Conservation (phyloP, 30 jellyfish, hydroid and myxozoan genomes). For the Rhopilema esculentum region DNA sequence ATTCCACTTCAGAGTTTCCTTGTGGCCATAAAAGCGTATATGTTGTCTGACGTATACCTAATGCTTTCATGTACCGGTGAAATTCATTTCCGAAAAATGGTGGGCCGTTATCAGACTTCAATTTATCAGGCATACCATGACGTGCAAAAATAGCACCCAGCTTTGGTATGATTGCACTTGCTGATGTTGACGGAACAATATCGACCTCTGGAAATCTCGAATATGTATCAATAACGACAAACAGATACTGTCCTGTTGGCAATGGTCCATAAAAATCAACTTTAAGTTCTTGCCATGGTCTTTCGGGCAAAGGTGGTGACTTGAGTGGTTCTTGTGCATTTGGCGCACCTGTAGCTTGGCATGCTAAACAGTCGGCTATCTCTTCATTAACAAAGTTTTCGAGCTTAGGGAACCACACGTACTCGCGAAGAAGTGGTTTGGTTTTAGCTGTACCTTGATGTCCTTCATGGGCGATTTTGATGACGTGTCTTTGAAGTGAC, state of each 20-base stretch:
- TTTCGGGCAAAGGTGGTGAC: slow-evolving; percentile 17
- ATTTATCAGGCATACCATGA: slow-evolving; percentile 13
- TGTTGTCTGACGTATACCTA: slow-evolving; percentile 9
- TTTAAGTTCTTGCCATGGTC: slow-evolving; percentile 44
- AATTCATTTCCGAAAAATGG: slow-evolving; percentile 41
- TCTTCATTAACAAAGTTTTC: slow-evolving; percentile 45
- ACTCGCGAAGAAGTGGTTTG: no score
- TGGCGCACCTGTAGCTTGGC: slow-evolving; percentile 54
- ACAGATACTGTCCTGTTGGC: slow-evolving; percentile 45
- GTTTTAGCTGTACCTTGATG: slow-evolving; percentile 69
- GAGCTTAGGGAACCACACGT: no score
- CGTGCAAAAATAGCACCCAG: slow-evolving; percentile 14
- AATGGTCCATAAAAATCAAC: slow-evolving; percentile 55
- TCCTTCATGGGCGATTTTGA: slow-evolving; percentile 52
- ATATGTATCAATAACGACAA: slow-evolving; percentile 36
- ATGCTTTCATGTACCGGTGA: slow-evolving; percentile 12
- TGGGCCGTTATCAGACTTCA: slow-evolving; percentile 57
- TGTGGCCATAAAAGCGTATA: slow-evolving; percentile 46
- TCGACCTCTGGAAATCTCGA: slow-evolving; percentile 70
- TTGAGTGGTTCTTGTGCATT: slow-evolving; percentile 43
- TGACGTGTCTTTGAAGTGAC: slow-evolving; percentile 10
- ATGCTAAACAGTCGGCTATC: slow-evolving; percentile 29
- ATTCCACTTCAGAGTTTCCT: slow-evolving; percentile 52
- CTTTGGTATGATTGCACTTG: slow-evolving; percentile 38
- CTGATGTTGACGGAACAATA: slow-evolving; percentile 39